Evolutionary conservation across 1,140 invertebrate genomes (phyloP), one percentile per base, ranked within the genome.

Genomic region (Zaprionus camerounensis): DNA sequence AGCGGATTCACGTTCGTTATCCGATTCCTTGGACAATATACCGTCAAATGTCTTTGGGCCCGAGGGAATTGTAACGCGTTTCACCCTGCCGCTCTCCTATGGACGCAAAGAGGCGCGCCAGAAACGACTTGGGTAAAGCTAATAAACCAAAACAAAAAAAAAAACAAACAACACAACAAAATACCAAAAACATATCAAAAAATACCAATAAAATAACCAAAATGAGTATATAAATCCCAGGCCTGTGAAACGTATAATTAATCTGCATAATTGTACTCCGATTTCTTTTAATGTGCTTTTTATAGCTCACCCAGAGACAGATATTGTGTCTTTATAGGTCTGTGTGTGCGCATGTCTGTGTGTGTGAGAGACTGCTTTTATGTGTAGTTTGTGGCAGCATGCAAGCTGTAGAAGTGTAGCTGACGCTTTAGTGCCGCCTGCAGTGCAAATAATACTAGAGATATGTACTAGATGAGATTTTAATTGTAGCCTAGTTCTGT

Each of bases 31-130:
- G 92, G 92, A 93, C 81, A 93, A 93, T 91, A 93, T 93, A 90
- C 92, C 92, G 66, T 93, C 92, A 64, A 93, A 93, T 88, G 92
- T 93, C 53, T 93, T 93, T 91, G 92, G 92, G 69, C 91, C 92
- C 59, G 92, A 93, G 82, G 92, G 92, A 72, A 92, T 93, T 81
- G 92, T 93, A 62, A 93, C 92, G 65, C 90, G 94, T 93, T 94
- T 95, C 93, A 94, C 94, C 84, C 93, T 95, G 92, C 94, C 94
- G 66, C 93, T 95, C 90, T 94, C 94, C 87, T 94, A 94, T 91
- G 94, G 94, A 91, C 94, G 94, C 80, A 94, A 94, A 91, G 94
- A 95, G 92, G 94, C 94, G 81, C 94, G 94, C 71, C 94, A 95
- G 91, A 95, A 95, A 92, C 93, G 94, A 91, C 94, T 93, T 94